Evolutionary conservation across 1,140 invertebrate species (phyloP), one percentile per base, ranked within the genome.

Genomic region (Drosophila pectinifera): DNA sequence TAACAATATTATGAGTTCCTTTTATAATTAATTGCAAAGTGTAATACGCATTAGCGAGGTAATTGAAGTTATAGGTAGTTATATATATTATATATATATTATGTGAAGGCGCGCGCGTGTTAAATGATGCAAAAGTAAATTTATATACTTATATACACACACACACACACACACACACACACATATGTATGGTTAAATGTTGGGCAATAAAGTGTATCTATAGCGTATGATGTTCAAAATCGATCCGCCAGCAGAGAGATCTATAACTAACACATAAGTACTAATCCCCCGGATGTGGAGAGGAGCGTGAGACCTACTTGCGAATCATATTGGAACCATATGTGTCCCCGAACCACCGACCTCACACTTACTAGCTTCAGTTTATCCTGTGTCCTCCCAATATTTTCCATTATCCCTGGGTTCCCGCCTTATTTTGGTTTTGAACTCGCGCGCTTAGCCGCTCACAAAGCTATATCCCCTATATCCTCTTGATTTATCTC

Each of bases 181-280:
- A 49, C 46, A 65, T 58, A 80, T 78, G 67, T 86, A 79, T 75
- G 80, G 58, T 64, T 83, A 88, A 86, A 86, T 88, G 83, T 86
- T 86, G 84, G 75, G 80, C 83, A 89, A 79, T 83, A 88, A 81
- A 63, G 63, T 74, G 69, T 80, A 84, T 72, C 73, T 83, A 83
- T 82, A 82, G 72, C 55, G 62, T 74, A 74, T 80, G 41, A 68
- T 80, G 45, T 78, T 73, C 54, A 64, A 73, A 54, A 45, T 59
- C 46, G 57, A 75, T 73, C 46, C 41, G 54, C 73, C 83, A 59
- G 79, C 42, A 63, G 56, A 73, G 54, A 61, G 67, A 58, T 73
- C 54, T 16, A 51, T 54, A 34, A 57, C 63, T 65, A 38, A 65
- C 10, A 59, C 34, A 36, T 68, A 68, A 68, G 45, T 58, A 73